Conservation (phyloP, 2,888 invertebrate genomes). For the Melitaea athalia region DNA sequence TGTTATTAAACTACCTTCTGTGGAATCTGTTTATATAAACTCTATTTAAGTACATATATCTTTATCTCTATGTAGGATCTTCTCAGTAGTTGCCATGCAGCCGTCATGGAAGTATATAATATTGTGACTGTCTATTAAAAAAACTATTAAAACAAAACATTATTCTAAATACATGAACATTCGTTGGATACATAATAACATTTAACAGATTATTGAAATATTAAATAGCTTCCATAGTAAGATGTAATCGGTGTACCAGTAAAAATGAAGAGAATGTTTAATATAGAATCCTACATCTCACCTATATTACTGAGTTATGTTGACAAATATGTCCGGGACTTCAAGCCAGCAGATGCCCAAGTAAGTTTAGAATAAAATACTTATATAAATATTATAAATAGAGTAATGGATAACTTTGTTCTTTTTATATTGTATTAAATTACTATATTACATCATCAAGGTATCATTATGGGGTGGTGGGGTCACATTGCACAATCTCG, state of each 20-base stretch:
- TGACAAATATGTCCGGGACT: conserved; percentile 95
- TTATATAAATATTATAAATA: no score
- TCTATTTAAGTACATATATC: no score
- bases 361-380: conserved; percentile 64
- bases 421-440: not conserved
- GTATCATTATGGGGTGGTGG: conserved; percentile 98
- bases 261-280: conserved; percentile 86
- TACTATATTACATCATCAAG: conserved; percentile 70
- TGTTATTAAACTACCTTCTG: no score
- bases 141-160: no score
- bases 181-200: no score
- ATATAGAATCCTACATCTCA: conserved; percentile 96
- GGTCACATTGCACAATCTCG: conserved; percentile 95
- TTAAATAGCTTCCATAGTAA: not conserved
- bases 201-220: not conserved
- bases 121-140: not conserved
- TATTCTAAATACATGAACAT: not conserved
- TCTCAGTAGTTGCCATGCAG: no score
- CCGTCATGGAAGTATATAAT: not conserved
- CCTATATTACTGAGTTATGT: conserved; percentile 96
- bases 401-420: not conserved
- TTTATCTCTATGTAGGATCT: no score
- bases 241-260: not conserved
- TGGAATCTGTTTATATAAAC: no score
- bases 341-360: conserved; percentile 96